A percentile compares a stretch with the other conserved stretches of the same genome.
Conservation (phyloP, 2,797 vertebrate species). For the Galago senegalensis region DNA sequence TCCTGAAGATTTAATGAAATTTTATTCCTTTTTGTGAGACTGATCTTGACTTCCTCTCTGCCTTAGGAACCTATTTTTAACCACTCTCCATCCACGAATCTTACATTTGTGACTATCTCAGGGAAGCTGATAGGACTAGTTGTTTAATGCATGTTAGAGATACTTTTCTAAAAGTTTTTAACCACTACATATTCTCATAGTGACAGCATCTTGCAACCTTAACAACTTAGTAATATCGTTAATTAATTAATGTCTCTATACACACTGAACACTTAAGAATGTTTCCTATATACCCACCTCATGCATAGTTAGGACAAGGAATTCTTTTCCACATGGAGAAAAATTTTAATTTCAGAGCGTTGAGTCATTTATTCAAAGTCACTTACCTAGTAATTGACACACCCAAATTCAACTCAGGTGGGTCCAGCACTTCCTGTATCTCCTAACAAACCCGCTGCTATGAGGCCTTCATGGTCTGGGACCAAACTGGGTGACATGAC, state of each 20-base stretch:
- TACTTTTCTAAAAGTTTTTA: neutral
- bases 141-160: neutral
- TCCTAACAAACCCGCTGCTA: neutral
- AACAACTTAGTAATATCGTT: neutral
- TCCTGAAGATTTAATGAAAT: slow-evolving; percentile 47
- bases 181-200: neutral
- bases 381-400: neutral
- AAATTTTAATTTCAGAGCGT: slow-evolving; percentile 1
- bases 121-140: neutral
- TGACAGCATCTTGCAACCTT: neutral
- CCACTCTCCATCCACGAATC: neutral
- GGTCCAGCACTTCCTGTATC: neutral
- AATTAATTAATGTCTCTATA: slow-evolving; percentile 33
- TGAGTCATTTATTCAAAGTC: slow-evolving; percentile 20
- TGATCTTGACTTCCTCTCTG: neutral
- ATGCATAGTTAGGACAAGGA: neutral
- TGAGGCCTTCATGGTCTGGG: neutral
- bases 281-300: neutral
- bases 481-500: neutral
- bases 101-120: neutral
- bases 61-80: neutral
- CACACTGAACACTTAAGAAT: neutral
- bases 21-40: neutral
- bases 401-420: neutral
- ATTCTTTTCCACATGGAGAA: slow-evolving; percentile 19